These are phyloP conservation scores for Pangasius larnaudii DNA, from an alignment of 2,797 vertebrate genomes.

Conservation along the genomic window DNA sequence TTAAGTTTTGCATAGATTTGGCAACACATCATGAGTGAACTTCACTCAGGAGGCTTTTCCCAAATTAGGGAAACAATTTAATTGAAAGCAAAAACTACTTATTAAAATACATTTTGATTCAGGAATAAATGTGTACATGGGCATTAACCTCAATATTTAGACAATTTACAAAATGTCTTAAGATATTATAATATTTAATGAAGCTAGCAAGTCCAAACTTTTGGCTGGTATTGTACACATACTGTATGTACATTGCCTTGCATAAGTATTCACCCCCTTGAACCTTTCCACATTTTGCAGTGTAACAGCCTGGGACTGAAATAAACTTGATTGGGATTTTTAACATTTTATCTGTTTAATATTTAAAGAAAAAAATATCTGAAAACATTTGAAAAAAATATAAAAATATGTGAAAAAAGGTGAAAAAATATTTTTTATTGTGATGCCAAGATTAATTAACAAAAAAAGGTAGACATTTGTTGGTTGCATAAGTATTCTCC, in stretches of 20 bases:
- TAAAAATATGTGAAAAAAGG: background rate
- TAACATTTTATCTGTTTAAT: background rate
- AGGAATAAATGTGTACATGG: background rate
- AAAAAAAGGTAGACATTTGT: background rate
- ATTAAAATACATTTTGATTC: background rate
- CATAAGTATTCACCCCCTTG: conserved; percentile 1
- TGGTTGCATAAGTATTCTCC: background rate
- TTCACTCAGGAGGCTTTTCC: background rate
- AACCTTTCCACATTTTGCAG: background rate
- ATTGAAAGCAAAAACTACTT: background rate
- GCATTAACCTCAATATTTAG: background rate
- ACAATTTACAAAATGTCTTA: background rate
- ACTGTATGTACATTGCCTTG: background rate
- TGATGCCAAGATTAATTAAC: background rate
- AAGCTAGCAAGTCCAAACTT: background rate
- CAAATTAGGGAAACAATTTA: background rate
- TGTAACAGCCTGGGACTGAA: background rate
- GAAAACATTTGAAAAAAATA: too few species aligned
- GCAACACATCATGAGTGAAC: too few species aligned
- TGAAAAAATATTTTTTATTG: background rate
- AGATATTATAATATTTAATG: background rate
- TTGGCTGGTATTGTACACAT: background rate
- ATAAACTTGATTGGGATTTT: background rate
- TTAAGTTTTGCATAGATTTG: background rate
- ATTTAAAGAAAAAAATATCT: too few species aligned